These are phyloP conservation scores for Torymus tubicola DNA, from an alignment of 2,888 invertebrate genomes.

Conservation along the genomic window DNA sequence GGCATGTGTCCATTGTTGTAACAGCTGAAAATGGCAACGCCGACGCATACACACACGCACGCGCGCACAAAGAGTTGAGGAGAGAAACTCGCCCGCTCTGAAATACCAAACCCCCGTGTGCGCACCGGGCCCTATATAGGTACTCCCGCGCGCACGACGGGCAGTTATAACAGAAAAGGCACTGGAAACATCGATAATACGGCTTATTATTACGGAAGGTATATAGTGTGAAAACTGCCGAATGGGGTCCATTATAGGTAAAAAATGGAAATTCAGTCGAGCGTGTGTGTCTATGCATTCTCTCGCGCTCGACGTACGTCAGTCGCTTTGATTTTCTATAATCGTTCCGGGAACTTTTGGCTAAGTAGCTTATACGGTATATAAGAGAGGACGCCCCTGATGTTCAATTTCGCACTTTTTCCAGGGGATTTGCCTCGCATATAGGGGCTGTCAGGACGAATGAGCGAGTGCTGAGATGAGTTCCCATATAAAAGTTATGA, in stretches of 20 bases:
- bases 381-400: not conserved
- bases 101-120: not conserved
- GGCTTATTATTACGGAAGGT: conserved; percentile 31
- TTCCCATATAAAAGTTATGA: not conserved
- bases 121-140: not conserved
- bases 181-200: conserved; percentile 51
- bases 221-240: not conserved
- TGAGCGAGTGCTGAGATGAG: not conserved
- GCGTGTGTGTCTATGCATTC: not conserved
- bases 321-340: not conserved
- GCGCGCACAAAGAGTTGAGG: conserved; percentile 24
- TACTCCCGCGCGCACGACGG: not conserved
- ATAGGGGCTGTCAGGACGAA: not conserved
- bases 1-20: conserved; percentile 22
- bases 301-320: not conserved
- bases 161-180: conserved; percentile 24
- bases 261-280: conserved; percentile 41
- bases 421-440: not conserved
- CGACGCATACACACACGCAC: not conserved
- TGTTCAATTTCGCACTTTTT: conserved; percentile 37
- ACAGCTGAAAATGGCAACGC: conserved; percentile 39
- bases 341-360: not conserved
- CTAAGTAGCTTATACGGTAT: not conserved
- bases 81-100: conserved; percentile 9
- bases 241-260: not conserved